phyloP scores from a whole-genome alignment of 2,888 invertebrate genomes.

The Meandrusa payeni region DNA sequence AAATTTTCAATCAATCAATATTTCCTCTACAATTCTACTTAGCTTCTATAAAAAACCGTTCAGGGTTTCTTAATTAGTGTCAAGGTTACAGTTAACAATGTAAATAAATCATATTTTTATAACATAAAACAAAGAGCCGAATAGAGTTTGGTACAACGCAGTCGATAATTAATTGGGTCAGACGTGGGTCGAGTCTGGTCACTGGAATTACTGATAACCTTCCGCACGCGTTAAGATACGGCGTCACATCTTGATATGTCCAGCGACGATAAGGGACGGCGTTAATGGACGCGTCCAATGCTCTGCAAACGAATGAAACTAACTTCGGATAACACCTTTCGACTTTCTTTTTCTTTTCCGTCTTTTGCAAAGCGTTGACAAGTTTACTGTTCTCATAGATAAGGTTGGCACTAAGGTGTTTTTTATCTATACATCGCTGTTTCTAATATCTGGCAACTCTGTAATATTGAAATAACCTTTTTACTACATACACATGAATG shows the following conservation, averaged over 20 bases:
- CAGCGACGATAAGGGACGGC: conserved; percentile 21
- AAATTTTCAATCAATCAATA: no score
- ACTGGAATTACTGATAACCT: conserved; percentile 58
- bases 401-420: no score
- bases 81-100: conserved; percentile 42
- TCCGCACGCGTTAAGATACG: conserved; percentile 44
- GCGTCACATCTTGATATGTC: conserved; percentile 45
- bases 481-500: no score
- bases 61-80: conserved; percentile 27
- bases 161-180: conserved; percentile 69
- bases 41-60: conserved; percentile 1
- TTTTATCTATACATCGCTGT: no score
- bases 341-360: not conserved
- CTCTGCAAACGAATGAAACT: conserved; percentile 4
- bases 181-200: conserved; percentile 66
- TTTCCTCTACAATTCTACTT: no score
- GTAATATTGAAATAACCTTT: no score
- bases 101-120: conserved; percentile 41
- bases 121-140: conserved; percentile 38
- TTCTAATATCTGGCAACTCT: no score
- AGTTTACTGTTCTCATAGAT: no score
- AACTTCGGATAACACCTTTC: not conserved
- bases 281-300: conserved; percentile 9
- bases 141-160: conserved; percentile 40
- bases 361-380: not conserved